phyloP scores from a whole-genome alignment of 35 echinoderm and acorn worm genomes.

The Amphiura filiformis region DNA sequence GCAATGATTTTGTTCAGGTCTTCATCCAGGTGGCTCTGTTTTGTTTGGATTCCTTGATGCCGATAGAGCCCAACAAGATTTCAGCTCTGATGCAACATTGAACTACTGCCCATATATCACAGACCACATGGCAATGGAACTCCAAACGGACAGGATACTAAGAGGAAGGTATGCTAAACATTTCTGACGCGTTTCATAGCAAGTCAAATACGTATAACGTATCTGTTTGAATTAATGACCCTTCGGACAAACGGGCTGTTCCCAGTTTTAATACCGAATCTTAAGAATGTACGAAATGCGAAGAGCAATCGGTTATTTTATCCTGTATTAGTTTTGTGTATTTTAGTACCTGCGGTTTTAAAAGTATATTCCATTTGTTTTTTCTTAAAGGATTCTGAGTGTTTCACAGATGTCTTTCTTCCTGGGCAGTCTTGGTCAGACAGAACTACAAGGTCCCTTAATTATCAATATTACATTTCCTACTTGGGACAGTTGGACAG shows the following conservation, averaged over 20 bases:
- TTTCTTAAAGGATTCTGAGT: neutral
- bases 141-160: neutral
- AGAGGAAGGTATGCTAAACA: neutral
- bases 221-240: no score
- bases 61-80: constrained; percentile 17
- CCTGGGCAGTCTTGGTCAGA: constrained; percentile 16
- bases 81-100: constrained; percentile 29
- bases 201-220: no score
- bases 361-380: neutral
- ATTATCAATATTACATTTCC: constrained; percentile 22
- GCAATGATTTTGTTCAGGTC: neutral
- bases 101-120: constrained; percentile 32
- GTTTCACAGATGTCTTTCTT: constrained; percentile 32
- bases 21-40: constrained; percentile 16
- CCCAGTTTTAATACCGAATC: no score
- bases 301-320: neutral
- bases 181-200: neutral
- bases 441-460: constrained; percentile 19
- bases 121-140: neutral
- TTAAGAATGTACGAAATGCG: neutral
- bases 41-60: constrained; percentile 12
- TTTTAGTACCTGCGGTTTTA: neutral
- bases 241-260: no score
- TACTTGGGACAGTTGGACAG: constrained; percentile 16
- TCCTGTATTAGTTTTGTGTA: neutral